Evolutionary conservation across 2,797 vertebrate species (phyloP).

Genomic region (Aldrovandia affinis): DNA sequence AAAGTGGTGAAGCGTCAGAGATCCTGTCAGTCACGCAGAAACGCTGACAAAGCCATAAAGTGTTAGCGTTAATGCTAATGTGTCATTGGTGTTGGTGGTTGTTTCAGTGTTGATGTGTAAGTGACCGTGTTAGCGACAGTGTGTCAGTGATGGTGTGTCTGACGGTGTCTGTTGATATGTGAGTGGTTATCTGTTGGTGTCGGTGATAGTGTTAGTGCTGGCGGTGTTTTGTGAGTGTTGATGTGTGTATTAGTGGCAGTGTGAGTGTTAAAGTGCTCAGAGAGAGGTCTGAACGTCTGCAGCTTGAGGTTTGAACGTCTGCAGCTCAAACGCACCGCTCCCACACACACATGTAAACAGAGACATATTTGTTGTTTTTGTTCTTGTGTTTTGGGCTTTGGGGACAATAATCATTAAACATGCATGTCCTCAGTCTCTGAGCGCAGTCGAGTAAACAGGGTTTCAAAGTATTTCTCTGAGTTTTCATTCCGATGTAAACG

Average conservation of each 20-base stretch:
- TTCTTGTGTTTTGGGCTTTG: neutral
- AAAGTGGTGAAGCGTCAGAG: neutral
- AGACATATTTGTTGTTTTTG: neutral
- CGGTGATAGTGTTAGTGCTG: neutral
- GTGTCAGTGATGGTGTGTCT: neutral
- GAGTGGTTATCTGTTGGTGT: neutral
- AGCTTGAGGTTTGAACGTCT: neutral
- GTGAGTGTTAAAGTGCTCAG: neutral
- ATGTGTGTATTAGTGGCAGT: neutral
- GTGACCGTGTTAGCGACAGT: too few relatives aligned
- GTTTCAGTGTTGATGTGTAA: neutral
- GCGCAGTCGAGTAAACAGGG: neutral
- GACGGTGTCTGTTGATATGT: neutral
- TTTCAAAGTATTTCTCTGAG: slow-evolving; percentile 1
- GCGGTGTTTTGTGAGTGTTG: too few relatives aligned
- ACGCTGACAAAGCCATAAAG: too few relatives aligned
- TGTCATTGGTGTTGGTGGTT: neutral
- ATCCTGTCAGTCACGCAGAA: neutral
- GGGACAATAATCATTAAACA: slow-evolving; percentile 2
- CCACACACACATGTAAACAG: slow-evolving; percentile 16
- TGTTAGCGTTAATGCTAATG: neutral
- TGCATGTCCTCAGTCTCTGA: neutral
- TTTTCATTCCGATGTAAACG: neutral
- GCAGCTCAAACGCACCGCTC: too few relatives aligned
- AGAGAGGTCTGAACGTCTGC: neutral